A percentile compares a stretch with the other conserved stretches of the same genome.
phyloP scores from a whole-genome alignment of 1,140 invertebrate genomes.

The Hermetia illucens region DNA sequence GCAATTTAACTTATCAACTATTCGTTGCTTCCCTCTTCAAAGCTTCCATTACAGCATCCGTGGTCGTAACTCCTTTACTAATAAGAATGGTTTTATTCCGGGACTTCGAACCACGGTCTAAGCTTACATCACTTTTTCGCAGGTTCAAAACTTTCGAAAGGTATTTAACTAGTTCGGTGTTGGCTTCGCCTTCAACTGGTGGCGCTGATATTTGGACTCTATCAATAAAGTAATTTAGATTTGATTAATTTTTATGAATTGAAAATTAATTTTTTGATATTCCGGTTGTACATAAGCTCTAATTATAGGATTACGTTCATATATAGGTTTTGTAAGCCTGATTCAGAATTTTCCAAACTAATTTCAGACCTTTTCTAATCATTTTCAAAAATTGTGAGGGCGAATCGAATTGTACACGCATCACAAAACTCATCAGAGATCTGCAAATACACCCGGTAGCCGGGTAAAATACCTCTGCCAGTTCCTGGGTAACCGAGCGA shows the following conservation, averaged over 20 bases:
- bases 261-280: not conserved
- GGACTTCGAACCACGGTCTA: conserved; percentile 37
- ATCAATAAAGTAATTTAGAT: conserved; percentile 9
- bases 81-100: conserved; percentile 28
- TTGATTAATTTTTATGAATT: conserved; percentile 7
- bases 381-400: too few species aligned
- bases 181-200: conserved; percentile 65
- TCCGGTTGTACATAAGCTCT: too few species aligned
- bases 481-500: too few species aligned
- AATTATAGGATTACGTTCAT: too few species aligned
- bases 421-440: too few species aligned
- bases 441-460: too few species aligned
- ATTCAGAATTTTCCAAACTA: too few species aligned
- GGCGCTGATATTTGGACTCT: conserved; percentile 61
- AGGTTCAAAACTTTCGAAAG: conserved; percentile 48
- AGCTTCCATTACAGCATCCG: conserved; percentile 13
- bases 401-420: too few species aligned
- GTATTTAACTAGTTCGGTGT: conserved; percentile 57
- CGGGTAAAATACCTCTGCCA: too few species aligned
- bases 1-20: too few species aligned
- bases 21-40: conserved; percentile 12
- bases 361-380: too few species aligned
- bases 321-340: too few species aligned
- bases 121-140: conserved; percentile 49
- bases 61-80: conserved; percentile 19